Evolutionary conservation across 1,140 invertebrate species (phyloP).

Genomic region (Drosophila dunni): DNA sequence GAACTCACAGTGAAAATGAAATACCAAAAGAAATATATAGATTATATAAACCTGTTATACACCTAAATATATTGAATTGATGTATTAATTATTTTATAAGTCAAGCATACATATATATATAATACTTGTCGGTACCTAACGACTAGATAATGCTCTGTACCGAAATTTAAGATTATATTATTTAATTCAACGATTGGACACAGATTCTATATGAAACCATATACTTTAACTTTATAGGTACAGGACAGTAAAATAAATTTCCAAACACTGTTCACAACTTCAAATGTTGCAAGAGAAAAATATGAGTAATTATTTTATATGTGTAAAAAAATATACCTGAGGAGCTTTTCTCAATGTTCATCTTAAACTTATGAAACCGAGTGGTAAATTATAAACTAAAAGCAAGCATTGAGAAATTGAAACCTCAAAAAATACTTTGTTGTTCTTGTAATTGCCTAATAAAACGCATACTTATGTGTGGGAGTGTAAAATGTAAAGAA

Average conservation of each 20-base stretch:
- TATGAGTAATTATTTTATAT: constrained; percentile 53
- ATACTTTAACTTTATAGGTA: background rate
- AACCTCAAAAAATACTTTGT: constrained; percentile 17
- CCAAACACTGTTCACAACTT: constrained; percentile 37
- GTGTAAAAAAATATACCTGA: constrained; percentile 43
- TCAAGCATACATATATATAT: constrained; percentile 26
- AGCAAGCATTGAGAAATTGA: constrained; percentile 3
- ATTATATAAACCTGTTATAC: constrained; percentile 18
- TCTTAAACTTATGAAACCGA: constrained; percentile 8
- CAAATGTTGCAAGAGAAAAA: constrained; percentile 26
- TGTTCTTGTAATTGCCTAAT: constrained; percentile 52
- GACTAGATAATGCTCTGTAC: constrained; percentile 24
- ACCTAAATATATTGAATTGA: constrained; percentile 33
- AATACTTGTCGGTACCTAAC: constrained; percentile 27
- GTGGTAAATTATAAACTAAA: background rate
- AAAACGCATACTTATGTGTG: constrained; percentile 12
- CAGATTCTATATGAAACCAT: too few relatives aligned
- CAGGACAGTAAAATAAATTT: constrained; percentile 18
- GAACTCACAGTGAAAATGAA: background rate
- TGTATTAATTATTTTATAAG: constrained; percentile 41
- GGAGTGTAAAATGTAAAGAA: constrained; percentile 44
- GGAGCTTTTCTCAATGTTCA: constrained; percentile 17
- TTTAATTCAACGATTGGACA: background rate
- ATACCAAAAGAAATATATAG: constrained; percentile 4
- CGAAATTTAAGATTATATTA: constrained; percentile 1